A percentile compares a stretch with the other conserved stretches of the same genome.
Conservation (phyloP, 2,888 invertebrate species). For the Oegoconia quadripuncta region DNA sequence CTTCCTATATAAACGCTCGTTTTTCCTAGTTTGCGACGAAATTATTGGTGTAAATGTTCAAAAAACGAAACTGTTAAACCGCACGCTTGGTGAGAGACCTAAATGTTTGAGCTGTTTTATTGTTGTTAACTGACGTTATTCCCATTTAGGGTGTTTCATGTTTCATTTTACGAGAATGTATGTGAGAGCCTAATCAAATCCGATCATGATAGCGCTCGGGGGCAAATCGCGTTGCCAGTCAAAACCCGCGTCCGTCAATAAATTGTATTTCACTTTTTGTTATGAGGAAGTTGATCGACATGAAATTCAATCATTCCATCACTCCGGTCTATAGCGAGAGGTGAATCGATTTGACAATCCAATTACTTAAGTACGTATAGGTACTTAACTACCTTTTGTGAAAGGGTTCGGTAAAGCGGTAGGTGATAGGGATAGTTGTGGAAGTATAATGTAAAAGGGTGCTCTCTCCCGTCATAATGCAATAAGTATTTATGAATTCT, state of each 20-base stretch:
- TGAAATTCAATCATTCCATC: slow-evolving; percentile 7
- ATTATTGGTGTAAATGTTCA: too few species aligned
- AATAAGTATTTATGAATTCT: too few species aligned
- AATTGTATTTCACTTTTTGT: slow-evolving; percentile 7
- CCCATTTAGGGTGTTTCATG: not conserved
- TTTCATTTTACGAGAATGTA: not conserved
- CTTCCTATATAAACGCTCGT: too few species aligned
- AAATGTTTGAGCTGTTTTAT: too few species aligned
- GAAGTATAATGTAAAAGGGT: not conserved
- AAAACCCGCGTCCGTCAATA: slow-evolving; percentile 5
- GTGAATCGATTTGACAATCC: slow-evolving; percentile 7
- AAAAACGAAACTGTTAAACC: too few species aligned
- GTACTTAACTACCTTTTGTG: not conserved
- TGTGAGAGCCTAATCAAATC: not conserved
- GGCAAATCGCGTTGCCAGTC: not conserved
- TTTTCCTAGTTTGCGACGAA: too few species aligned
- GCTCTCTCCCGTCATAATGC: too few species aligned
- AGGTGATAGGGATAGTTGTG: too few species aligned
- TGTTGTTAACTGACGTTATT: not conserved
- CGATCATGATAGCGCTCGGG: not conserved
- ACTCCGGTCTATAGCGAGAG: not conserved
- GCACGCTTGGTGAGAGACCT: too few species aligned
- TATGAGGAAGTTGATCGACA: slow-evolving; percentile 4
- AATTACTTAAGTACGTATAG: slow-evolving; percentile 2
- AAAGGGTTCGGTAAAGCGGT: not conserved